Evolutionary conservation across 1,140 invertebrate species (phyloP).

Genomic region (Drosophila arawakana): DNA sequence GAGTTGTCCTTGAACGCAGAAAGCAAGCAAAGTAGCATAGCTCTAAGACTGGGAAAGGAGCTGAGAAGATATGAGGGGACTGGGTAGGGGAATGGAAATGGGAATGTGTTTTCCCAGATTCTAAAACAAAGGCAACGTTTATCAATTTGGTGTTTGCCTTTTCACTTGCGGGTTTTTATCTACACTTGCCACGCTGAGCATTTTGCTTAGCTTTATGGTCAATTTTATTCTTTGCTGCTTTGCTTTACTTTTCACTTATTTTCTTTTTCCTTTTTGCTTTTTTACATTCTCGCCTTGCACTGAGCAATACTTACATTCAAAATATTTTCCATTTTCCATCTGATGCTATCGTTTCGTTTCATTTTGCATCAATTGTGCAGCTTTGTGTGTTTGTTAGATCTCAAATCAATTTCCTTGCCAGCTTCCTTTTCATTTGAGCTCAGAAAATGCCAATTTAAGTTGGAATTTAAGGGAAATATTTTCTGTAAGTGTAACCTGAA

Average conservation of each 20-base stretch:
- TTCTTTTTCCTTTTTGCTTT: constrained; percentile 9
- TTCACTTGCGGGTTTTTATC: constrained; percentile 41
- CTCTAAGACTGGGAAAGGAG: not conserved
- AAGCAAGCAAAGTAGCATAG: constrained; percentile 10
- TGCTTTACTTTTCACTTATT: constrained; percentile 42
- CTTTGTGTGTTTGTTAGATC: constrained; percentile 49
- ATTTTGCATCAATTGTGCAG: constrained; percentile 56
- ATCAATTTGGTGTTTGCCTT: constrained; percentile 74
- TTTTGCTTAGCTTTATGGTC: constrained; percentile 64
- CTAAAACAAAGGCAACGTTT: constrained; percentile 63
- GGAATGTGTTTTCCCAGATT: constrained; percentile 20
- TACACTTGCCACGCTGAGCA: constrained; percentile 48
- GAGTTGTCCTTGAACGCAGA: constrained; percentile 45
- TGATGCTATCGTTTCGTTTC: constrained; percentile 65
- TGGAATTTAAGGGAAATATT: not conserved
- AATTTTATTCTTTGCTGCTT: constrained; percentile 61
- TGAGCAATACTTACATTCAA: constrained; percentile 46
- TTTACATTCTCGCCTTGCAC: constrained; percentile 27
- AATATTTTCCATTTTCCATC: constrained; percentile 47
- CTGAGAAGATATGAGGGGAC: too few species aligned
- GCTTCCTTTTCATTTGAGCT: constrained; percentile 1
- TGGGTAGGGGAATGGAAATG: not conserved
- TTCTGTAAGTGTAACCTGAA: too few species aligned
- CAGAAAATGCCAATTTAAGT: not conserved
- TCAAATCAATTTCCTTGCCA: constrained; percentile 52